Evolutionary conservation across 2,797 vertebrate species (phyloP), one percentile per base, ranked within the genome.

Genomic region (Salarias fasciatus): DNA sequence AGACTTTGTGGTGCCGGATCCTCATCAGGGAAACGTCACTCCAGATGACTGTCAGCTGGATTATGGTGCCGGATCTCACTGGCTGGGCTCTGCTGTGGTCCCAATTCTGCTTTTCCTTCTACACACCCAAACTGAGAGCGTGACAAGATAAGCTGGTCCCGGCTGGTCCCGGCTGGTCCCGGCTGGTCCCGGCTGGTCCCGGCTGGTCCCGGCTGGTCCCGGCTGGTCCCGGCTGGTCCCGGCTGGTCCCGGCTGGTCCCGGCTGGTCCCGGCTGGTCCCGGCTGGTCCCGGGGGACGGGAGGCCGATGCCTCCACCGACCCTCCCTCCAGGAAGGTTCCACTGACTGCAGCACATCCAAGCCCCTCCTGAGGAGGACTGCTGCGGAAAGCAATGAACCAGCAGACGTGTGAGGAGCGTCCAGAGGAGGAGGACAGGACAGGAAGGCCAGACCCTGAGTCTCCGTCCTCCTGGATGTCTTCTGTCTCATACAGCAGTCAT

Each of bases 321-420:
- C 14, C 37, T 61, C 47, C 31, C 44, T 63, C 44, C 36, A 60
- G 45, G 46, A 62, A 74, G 60, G 82, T 79, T 85, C 74, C 75
- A 82, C 63, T 52, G 51, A 53, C 63, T 70, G 37, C 36, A 48
- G 51, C 40, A 15, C 50, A 49, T 63, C 62, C 61, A 67, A 74
- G 65, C 52, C 48, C 68, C 85, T 85, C 75, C 74, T 53, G 59
- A 84, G 77, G 51, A 77, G 89, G 83, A 88, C 83, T 59, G 68
- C 44, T 75, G 13, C 54, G 14, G 53, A 82, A 66, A 85, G 82
- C 84, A 91, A 91, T 90, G 82, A 86, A 40, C 53, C 52, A 30
- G 66, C 89, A 90, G 85, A 91, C 89, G 86, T 86, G 79, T 36
- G 30, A n/a, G n/a, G n/a, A n/a, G n/a, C n/a, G n/a, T n/a, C n/a